phyloP scores from a whole-genome alignment of 2,797 vertebrate genomes.

The Macropus fuliginosus region DNA sequence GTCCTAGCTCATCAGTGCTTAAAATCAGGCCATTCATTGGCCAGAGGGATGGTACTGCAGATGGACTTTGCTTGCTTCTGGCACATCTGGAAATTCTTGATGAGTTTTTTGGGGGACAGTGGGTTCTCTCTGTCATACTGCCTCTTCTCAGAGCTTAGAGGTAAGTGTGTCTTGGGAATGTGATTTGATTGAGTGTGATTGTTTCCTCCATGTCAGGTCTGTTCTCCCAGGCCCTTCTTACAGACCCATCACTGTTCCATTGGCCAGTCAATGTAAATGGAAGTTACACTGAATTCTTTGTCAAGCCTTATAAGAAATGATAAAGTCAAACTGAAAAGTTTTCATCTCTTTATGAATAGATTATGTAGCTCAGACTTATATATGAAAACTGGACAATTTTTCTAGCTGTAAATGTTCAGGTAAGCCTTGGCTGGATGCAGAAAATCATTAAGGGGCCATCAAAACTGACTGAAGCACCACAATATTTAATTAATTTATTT shows the following conservation, averaged over 20 bases:
- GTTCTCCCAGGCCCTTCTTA: background rate
- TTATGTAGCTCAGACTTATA: conserved; percentile 1
- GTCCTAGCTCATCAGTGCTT: background rate
- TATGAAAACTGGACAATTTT: background rate
- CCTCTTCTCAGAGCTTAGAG: background rate
- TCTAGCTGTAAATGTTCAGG: background rate
- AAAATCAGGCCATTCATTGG: background rate
- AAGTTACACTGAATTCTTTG: background rate
- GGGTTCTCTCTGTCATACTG: background rate
- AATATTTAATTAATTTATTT: conserved; percentile 13
- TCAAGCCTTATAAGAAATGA: conserved; percentile 8
- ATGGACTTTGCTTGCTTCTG: background rate
- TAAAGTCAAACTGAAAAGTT: background rate
- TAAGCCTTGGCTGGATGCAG: background rate
- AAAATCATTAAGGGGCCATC: background rate
- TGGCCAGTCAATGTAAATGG: background rate
- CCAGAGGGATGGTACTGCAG: background rate
- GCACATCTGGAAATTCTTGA: background rate
- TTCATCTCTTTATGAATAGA: background rate
- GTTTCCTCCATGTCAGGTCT: background rate
- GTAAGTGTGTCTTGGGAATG: background rate
- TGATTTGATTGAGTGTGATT: background rate
- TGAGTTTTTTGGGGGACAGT: background rate
- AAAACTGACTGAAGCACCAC: background rate
- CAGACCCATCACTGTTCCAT: background rate